Evolutionary conservation across 2,113 vertebrate genomes (phyloP).

Genomic region (Neolamprologus variostigma): DNA sequence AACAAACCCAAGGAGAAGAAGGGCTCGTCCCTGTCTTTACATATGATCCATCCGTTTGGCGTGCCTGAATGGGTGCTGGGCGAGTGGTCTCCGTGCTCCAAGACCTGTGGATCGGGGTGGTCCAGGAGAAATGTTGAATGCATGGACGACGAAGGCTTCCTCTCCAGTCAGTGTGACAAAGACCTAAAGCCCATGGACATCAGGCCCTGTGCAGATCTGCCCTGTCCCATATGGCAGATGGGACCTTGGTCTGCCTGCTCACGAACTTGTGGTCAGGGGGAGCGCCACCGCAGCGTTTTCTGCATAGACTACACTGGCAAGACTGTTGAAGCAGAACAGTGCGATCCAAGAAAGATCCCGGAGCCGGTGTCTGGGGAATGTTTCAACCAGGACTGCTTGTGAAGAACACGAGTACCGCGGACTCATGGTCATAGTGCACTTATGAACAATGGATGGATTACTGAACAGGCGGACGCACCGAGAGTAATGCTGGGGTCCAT

Average conservation of each 20-base stretch:
- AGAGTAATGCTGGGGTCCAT: neutral
- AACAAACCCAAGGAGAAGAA: conserved; percentile 72
- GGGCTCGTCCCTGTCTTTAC: conserved; percentile 60
- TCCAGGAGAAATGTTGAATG: conserved; percentile 86
- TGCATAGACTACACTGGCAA: conserved; percentile 77
- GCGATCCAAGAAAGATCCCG: conserved; percentile 65
- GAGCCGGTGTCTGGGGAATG: conserved; percentile 51
- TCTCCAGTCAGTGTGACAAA: conserved; percentile 74
- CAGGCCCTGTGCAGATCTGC: conserved; percentile 80
- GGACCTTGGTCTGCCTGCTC: conserved; percentile 81
- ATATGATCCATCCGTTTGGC: conserved; percentile 76
- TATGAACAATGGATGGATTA: conserved; percentile 1
- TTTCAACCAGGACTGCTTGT: conserved; percentile 73
- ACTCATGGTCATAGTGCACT: conserved; percentile 29
- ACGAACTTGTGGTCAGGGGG: conserved; percentile 73
- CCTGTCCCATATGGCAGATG: conserved; percentile 82
- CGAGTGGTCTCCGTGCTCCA: conserved; percentile 90
- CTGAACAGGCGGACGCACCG: neutral
- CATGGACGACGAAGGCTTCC: conserved; percentile 71
- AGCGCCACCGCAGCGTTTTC: conserved; percentile 69
- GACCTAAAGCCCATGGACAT: conserved; percentile 81
- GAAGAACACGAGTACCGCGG: conserved; percentile 28
- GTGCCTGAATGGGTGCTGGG: conserved; percentile 82
- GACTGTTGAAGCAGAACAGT: conserved; percentile 68
- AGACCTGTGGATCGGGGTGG: conserved; percentile 87